Base-by-base conservation (phyloP, 2,113 vertebrate species). In the Panurus biarmicus region DNA sequence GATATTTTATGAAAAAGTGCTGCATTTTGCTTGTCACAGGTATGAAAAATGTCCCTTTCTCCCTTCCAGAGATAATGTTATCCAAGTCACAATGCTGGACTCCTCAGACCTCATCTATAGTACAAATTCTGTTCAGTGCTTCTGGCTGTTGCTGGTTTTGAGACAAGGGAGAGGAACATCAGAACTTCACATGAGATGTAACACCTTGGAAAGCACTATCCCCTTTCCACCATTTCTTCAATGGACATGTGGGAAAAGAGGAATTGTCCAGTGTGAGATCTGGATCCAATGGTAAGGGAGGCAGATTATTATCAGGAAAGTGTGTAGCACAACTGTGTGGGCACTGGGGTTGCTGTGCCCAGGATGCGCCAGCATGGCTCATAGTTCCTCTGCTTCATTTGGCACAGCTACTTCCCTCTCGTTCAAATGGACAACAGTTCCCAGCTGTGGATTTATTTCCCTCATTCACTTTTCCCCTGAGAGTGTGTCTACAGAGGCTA, bases 321-420 rank as follows among this genome's bases (percentile, higher is more conserved):
- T 1, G 7, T 10, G 14, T 6, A 56, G n/a, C 42, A 25, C 29
- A 69, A 3, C 17, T 8, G 1, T 13, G 12, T 36, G 57, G 40
- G 21, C 45, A 8, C 5, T 13, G 25, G 33, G 51, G 40, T 14
- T 80, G 33, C 53, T 51, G 2, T 25, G n/a, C 10, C 66, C 38
- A 42, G 33, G 24, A 47, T 54, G 35, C 8, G 2, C 42, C 0
- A 0, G 11, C 33, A 44, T 0, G 0, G 35, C 26, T 80, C 58
- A 19, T 14, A 2, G 2, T 6, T 79, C 72, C 31, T 70, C n/a
- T 1, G 2, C 50, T 75, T 66, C 31, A 9, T 57, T 65, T 7
- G 2, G 45, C 62, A 50, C 54, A 78, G 70, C 19, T 20, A 23
- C 25, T 31, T 70, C 23, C 45, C 23, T 33, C 62, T 69, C 0